Conservation (phyloP, 2,888 invertebrate genomes). For the Meghimatium bilineatum region DNA sequence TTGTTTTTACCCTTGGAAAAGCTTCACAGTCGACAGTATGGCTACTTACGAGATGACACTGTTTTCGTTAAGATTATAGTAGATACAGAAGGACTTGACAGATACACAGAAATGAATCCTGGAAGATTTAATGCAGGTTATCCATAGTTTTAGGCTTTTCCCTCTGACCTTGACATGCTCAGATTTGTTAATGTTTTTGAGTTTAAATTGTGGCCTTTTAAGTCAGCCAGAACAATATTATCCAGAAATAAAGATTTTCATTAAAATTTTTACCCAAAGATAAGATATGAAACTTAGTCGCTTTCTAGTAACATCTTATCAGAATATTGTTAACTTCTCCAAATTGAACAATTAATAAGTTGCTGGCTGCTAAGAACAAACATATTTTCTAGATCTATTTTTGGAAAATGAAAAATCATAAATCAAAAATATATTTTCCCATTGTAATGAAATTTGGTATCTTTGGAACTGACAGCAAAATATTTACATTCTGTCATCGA, state of each 20-base stretch:
- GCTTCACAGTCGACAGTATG: slow-evolving; percentile 57
- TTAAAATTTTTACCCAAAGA: neutral
- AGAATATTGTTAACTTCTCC: neutral
- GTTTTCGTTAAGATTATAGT: slow-evolving; percentile 71
- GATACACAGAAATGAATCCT: slow-evolving; percentile 56
- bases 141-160: slow-evolving; percentile 43
- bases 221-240: neutral
- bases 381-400: neutral
- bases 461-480: neutral
- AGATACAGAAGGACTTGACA: slow-evolving; percentile 54
- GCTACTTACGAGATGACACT: slow-evolving; percentile 70
- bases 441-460: neutral
- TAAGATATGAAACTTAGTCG: neutral
- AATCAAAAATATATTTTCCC: neutral
- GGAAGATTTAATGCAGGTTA: slow-evolving; percentile 45
- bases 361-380: neutral
- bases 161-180: slow-evolving; percentile 34
- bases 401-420: neutral
- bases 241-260: neutral
- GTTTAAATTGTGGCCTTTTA: neutral
- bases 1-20: slow-evolving; percentile 68
- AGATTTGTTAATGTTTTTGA: neutral
- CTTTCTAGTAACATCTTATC: neutral
- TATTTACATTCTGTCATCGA: neutral
- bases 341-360: neutral